A percentile compares a stretch with the other conserved stretches of the same genome.
Conservation (phyloP, 2,113 vertebrate species). For the Edolisoma coerulescens region DNA sequence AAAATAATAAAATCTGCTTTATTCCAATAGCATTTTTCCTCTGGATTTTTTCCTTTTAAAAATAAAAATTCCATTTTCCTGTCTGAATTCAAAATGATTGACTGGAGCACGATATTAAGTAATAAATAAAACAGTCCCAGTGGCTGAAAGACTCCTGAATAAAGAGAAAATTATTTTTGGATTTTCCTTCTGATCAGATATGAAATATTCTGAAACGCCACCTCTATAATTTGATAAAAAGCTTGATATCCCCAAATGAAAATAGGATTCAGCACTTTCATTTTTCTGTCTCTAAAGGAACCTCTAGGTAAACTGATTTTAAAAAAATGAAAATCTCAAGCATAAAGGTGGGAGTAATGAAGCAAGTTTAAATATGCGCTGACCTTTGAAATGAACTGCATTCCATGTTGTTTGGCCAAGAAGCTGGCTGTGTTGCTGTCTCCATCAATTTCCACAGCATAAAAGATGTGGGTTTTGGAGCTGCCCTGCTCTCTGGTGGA, state of each 20-base stretch:
- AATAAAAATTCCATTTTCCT: slow-evolving; percentile 75
- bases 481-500: slow-evolving; percentile 94
- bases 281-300: slow-evolving; percentile 83
- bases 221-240: slow-evolving; percentile 92
- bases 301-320: slow-evolving; percentile 80
- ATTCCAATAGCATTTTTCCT: slow-evolving; percentile 60
- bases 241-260: slow-evolving; percentile 89
- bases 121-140: slow-evolving; percentile 75
- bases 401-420: slow-evolving; percentile 81
- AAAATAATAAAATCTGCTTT: slow-evolving; percentile 60
- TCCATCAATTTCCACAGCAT: slow-evolving; percentile 79
- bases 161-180: slow-evolving; percentile 81
- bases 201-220: slow-evolving; percentile 89
- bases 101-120: slow-evolving; percentile 77
- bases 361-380: slow-evolving; percentile 87
- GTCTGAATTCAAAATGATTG: slow-evolving; percentile 78
- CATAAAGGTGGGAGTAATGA: slow-evolving; percentile 81
- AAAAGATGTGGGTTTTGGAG: slow-evolving; percentile 81
- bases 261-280: slow-evolving; percentile 89
- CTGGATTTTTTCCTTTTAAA: slow-evolving; percentile 62
- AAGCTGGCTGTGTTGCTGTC: slow-evolving; percentile 77
- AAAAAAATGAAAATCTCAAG: slow-evolving; percentile 79
- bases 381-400: slow-evolving; percentile 91
- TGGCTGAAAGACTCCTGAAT: slow-evolving; percentile 78
- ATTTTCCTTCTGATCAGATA: slow-evolving; percentile 87